These are phyloP conservation scores for Geotrypetes seraphini DNA, from an alignment of 2,797 vertebrate genomes.

Conservation along the genomic window DNA sequence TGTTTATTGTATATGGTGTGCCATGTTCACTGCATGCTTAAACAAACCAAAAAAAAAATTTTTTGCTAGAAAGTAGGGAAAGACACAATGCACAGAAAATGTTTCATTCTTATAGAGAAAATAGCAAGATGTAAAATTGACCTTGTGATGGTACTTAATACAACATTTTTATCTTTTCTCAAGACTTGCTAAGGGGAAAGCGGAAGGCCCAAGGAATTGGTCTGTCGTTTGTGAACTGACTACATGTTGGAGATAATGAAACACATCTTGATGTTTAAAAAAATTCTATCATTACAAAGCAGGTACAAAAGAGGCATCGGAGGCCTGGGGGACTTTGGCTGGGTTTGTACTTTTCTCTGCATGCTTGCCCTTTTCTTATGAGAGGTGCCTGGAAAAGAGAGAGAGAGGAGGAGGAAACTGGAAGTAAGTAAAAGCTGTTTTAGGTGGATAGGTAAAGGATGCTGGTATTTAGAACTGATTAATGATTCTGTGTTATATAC, in stretches of 20 bases:
- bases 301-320: constrained; percentile 53
- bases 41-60: too few species aligned
- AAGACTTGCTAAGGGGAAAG: too few species aligned
- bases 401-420: constrained; percentile 57
- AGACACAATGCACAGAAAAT: too few species aligned
- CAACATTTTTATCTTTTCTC: too few species aligned
- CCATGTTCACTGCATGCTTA: too few species aligned
- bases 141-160: too few species aligned
- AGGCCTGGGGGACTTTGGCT: constrained; percentile 47
- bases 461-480: constrained; percentile 30
- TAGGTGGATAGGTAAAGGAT: constrained; percentile 52
- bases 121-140: too few species aligned
- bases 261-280: constrained; percentile 47
- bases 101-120: too few species aligned
- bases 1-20: too few species aligned
- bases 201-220: constrained; percentile 15
- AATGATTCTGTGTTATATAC: constrained; percentile 36
- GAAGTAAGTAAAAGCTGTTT: constrained; percentile 54
- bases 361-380: constrained; percentile 52
- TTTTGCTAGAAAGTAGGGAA: too few species aligned
- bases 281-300: constrained; percentile 55
- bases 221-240: constrained; percentile 40
- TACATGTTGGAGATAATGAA: constrained; percentile 43
- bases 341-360: constrained; percentile 57
- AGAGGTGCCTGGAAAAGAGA: constrained; percentile 53